Conservation (phyloP, 35 echinoderm and acorn worm genomes). For the Ptychodera flava region DNA sequence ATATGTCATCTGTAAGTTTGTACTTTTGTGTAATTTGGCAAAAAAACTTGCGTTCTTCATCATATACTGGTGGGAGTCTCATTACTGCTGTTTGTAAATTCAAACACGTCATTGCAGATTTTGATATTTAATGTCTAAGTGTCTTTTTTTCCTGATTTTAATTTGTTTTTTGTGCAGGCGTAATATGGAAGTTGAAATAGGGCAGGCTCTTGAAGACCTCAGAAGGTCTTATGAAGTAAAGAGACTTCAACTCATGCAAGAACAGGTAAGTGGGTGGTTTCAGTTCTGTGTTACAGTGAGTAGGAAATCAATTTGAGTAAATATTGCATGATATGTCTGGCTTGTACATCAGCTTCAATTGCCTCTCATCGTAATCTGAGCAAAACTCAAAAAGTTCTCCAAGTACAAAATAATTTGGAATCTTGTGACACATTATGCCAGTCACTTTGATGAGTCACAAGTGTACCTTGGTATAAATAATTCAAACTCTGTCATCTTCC, state of each 20-base stretch:
- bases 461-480: too few relatives aligned
- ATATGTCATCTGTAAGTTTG: too few relatives aligned
- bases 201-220: conserved; percentile 71
- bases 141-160: not conserved
- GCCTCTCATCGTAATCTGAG: not conserved
- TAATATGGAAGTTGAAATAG: conserved; percentile 74
- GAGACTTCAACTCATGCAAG: conserved; percentile 53
- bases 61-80: too few relatives aligned
- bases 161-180: conserved; percentile 33
- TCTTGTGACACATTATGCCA: too few relatives aligned
- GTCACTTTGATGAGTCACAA: too few relatives aligned
- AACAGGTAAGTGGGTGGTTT: conserved; percentile 59
- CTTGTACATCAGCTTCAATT: not conserved
- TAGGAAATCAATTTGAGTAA: not conserved
- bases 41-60: too few relatives aligned
- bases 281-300: not conserved
- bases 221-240: conserved; percentile 64
- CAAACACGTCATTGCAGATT: too few relatives aligned
- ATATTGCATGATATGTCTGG: not conserved
- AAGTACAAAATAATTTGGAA: too few relatives aligned
- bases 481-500: too few relatives aligned
- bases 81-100: too few relatives aligned
- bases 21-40: too few relatives aligned
- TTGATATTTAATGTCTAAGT: too few relatives aligned
- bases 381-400: not conserved